Evolutionary conservation across 2,797 vertebrate genomes (phyloP).

Genomic region (Prunella strophiata): DNA sequence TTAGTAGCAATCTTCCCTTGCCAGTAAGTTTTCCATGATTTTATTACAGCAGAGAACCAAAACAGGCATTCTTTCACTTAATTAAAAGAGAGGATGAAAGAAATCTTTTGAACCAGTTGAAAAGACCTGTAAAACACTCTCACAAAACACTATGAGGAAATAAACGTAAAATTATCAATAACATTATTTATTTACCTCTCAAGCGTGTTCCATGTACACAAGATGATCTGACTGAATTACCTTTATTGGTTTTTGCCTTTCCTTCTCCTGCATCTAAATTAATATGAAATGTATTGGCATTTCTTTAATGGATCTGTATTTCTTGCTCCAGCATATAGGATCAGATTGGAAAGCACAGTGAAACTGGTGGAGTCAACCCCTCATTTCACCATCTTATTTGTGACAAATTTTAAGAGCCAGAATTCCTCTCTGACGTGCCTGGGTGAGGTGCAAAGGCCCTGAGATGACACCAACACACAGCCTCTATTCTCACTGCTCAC

Average conservation of each 20-base stretch:
- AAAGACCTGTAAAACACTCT: neutral
- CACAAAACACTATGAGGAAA: neutral
- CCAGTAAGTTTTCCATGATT: neutral
- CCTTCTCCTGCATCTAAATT: neutral
- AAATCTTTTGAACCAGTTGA: neutral
- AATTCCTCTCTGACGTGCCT: neutral
- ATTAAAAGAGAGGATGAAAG: neutral
- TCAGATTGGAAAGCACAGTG: neutral
- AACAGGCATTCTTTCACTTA: neutral
- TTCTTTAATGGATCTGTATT: neutral
- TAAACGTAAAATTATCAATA: neutral
- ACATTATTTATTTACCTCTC: neutral
- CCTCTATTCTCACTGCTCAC: neutral
- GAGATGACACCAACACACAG: neutral
- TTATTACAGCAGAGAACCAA: neutral
- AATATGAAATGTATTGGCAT: neutral
- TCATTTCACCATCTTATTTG: neutral
- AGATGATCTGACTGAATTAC: neutral
- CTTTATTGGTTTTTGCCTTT: neutral
- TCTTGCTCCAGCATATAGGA: neutral
- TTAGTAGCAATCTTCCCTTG: neutral
- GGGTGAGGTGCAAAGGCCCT: neutral
- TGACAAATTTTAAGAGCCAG: neutral
- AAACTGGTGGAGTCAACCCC: fast-evolving
- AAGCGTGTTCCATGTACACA: neutral